Evolutionary conservation across 2,113 vertebrate species (phyloP), one percentile per base, ranked within the genome.

Genomic region (Plectropomus leopardus): DNA sequence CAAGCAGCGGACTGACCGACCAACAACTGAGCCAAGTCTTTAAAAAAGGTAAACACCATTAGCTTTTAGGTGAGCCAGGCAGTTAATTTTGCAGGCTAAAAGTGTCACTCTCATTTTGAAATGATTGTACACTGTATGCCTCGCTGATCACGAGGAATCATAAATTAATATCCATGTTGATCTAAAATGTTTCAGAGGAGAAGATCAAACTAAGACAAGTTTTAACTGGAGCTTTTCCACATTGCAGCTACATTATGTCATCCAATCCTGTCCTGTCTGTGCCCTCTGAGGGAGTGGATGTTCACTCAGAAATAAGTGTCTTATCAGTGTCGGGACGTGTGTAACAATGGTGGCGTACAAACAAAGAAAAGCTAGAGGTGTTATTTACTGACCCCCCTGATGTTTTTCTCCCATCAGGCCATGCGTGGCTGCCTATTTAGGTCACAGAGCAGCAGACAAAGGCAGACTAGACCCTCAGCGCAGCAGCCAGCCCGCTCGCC

Each of bases 371-470:
- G 78, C 73, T 72, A 82, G 78, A 88, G 87, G 89, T 90, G 85
- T 86, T 87, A 83, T 93, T 91, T 89, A 84, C 42, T 70, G 75
- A 19, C 57, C 63, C 79, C 32, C 71, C 40, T 21, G 3, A 80
- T 90, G 76, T 90, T 83, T 91, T 79, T 89, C 48, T 89, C 71
- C 69, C 88, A 91, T 91, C 71, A 89, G 70, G 48, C 58, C 77
- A 78, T 7, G 84, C 92, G 88, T 85, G 90, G 85, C 87, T 92
- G 92, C 78, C 6, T 89, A 92, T 94, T 82, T 93, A 88, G 94
- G 94, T 95, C 93, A 95, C 83, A 45, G 51, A 86, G 76, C 55
- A 36, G 70, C 71, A 83, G 77, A 93, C 88, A 93, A 93, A 92
- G 87, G 73, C 82, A 13, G 68, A 66, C 57, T 34, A 72, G 72